These are phyloP conservation scores for Dasyprocta punctata DNA, from an alignment of 2,113 vertebrate genomes.

Conservation along the genomic window DNA sequence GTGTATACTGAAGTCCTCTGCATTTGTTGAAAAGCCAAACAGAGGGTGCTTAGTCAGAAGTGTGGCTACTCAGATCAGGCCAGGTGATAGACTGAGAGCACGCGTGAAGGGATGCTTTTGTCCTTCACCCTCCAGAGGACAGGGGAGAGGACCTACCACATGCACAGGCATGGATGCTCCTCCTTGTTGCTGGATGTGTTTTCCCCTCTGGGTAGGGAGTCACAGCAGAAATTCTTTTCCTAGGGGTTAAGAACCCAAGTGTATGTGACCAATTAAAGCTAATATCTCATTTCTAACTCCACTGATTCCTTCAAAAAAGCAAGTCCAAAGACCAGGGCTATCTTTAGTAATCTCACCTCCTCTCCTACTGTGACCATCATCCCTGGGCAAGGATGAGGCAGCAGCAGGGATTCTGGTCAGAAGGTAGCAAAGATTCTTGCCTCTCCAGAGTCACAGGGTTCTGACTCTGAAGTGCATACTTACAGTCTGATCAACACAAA, in stretches of 20 bases:
- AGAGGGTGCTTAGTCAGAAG: conserved; percentile 29
- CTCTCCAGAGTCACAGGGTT: background rate
- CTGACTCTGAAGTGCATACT: background rate
- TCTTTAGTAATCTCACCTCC: conserved; percentile 19
- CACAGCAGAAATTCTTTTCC: conserved; percentile 61
- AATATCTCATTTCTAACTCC: conserved; percentile 79
- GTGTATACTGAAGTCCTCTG: background rate
- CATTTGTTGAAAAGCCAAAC: conserved; percentile 41
- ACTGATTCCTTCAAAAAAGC: conserved; percentile 65
- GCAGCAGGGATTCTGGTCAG: background rate
- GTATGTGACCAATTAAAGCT: conserved; percentile 72
- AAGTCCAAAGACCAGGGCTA: conserved; percentile 35
- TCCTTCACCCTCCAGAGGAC: background rate
- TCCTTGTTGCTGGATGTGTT: background rate
- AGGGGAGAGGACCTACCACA: background rate
- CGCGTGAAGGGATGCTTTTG: background rate
- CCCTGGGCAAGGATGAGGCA: background rate
- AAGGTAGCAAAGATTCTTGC: background rate
- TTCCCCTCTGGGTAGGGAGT: background rate
- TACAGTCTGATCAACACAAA: background rate
- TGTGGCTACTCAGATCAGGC: conserved; percentile 15
- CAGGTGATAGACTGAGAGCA: background rate
- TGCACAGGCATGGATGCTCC: background rate
- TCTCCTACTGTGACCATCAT: background rate
- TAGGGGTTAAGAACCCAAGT: conserved; percentile 52